Base-by-base conservation (phyloP, 2,113 vertebrate species). In the Henicopernis longicauda region DNA sequence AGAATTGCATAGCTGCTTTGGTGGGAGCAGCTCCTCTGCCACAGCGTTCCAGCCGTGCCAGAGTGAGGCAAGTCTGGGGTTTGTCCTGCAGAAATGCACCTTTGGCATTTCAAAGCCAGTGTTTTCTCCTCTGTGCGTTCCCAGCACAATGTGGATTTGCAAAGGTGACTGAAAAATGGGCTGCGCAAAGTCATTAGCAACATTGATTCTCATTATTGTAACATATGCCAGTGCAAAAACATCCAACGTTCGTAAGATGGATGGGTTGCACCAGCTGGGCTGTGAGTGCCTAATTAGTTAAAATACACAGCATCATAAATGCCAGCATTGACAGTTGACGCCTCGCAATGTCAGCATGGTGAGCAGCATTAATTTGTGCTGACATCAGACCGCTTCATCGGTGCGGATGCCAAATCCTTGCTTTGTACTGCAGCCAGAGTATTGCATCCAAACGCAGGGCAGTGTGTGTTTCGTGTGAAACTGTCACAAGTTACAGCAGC, bases 181-280 rank as follows among this genome's bases (percentile, higher is more conserved):
- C 84, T 91, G 62, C 11, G 13, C 78, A 93, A 87, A 93, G 87
- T 80, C 93, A 94, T 97, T 95, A 96, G 89, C 83, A 79, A 85
- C 94, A 95, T 42, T 42, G 95, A 89, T 94, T 95, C 91, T 97
- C 95, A 94, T 96, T 97, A 95, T 65, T 89, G 91, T 79, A 96
- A 91, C 96, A 97, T 97, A 95, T 95, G 93, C 69, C 73, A 70
- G 54, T 79, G 91, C 78, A 82, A 90, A 94, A 96, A 76, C 86
- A 85, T 55, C 54, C 94, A 76, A 84, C 2, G 1, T 79, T 84
- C 4, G 0, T 47, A 85, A 96, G 93, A 97, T 38, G 93, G 91
- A 95, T 94, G 89, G 71, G 73, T 65, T 91, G 55, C 62, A 80
- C 91, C 3, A 34, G 65, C 84, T 94, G 90, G 78, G 70, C 95